A percentile compares a stretch with the other conserved stretches of the same genome.
Evolutionary conservation across 2,888 invertebrate species (phyloP).

Genomic region (Thumatha senex): DNA sequence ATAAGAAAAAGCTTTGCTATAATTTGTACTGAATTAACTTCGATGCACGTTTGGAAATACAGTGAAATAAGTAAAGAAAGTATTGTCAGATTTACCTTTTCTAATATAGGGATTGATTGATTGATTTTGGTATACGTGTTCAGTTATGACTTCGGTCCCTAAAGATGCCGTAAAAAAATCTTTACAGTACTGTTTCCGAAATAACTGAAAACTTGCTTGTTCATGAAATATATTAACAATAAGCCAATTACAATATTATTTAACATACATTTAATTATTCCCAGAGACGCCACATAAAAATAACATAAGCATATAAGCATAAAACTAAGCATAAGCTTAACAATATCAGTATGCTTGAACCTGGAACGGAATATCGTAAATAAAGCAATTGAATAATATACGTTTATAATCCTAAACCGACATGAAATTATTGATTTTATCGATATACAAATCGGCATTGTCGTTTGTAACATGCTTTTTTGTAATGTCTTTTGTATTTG

Average conservation of each 20-base stretch:
- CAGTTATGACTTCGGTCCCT: too few relatives aligned
- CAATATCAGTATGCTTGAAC: constrained; percentile 14
- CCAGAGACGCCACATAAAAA: constrained; percentile 5
- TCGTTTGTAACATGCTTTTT: constrained; percentile 3
- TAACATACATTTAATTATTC: constrained; percentile 1
- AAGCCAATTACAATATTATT: too few relatives aligned
- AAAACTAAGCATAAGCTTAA: constrained; percentile 9
- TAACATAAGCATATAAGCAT: background rate
- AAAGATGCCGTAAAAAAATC: too few relatives aligned
- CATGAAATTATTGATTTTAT: constrained; percentile 24
- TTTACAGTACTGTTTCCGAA: too few relatives aligned
- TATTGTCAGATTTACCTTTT: too few relatives aligned
- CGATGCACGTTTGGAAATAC: background rate
- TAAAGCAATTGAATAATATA: constrained; percentile 34
- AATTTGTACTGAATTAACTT: constrained; percentile 28
- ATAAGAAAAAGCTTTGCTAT: constrained; percentile 37
- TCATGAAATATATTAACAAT: too few relatives aligned
- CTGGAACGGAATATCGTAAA: constrained; percentile 23
- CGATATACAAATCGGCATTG: constrained; percentile 19
- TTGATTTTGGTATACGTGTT: too few relatives aligned
- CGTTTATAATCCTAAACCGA: constrained; percentile 11
- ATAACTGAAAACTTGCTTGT: too few relatives aligned
- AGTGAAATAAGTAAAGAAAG: too few relatives aligned
- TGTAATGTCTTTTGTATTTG: constrained; percentile 6
- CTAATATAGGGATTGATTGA: too few relatives aligned